A percentile compares a stretch with the other conserved stretches of the same genome.
phyloP scores from a whole-genome alignment of 1,140 invertebrate species.

The Physella acuta region DNA sequence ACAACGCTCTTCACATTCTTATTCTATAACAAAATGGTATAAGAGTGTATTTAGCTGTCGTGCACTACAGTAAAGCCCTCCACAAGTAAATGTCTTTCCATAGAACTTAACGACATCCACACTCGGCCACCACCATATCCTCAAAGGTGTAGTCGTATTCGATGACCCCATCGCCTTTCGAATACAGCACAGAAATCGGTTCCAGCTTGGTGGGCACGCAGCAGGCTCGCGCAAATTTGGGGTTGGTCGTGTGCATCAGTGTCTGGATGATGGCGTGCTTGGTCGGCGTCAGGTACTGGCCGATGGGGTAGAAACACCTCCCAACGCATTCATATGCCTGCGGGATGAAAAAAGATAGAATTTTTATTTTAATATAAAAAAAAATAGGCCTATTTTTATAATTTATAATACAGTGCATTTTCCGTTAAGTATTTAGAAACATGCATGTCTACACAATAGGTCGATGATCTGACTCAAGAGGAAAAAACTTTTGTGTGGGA shows the following conservation, averaged over 20 bases:
- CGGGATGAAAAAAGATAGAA: constrained; percentile 27
- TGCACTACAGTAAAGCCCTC: too few species aligned
- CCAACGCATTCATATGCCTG: constrained; percentile 89
- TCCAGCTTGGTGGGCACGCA: constrained; percentile 70
- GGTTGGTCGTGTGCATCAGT: constrained; percentile 84
- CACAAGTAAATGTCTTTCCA: too few species aligned
- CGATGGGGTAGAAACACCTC: constrained; percentile 87
- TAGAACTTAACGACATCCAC: constrained; percentile 72
- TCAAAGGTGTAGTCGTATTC: constrained; percentile 66
- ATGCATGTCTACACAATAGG: too few species aligned
- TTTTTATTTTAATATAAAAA: background rate
- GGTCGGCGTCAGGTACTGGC: constrained; percentile 91
- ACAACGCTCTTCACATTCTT: too few species aligned
- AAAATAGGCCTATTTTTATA: too few species aligned
- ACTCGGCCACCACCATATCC: constrained; percentile 70
- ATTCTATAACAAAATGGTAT: too few species aligned
- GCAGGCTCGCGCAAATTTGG: constrained; percentile 67
- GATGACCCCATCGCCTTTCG: constrained; percentile 68
- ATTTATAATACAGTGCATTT: too few species aligned
- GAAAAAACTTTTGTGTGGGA: too few species aligned
- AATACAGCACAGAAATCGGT: constrained; percentile 68
- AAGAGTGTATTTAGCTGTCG: too few species aligned
- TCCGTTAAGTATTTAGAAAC: too few species aligned
- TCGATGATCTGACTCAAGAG: too few species aligned
- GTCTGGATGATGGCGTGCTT: constrained; percentile 98